Evolutionary conservation across 53 echinoderm and acorn worm species (phyloP), one percentile per base, ranked within the genome.

Genomic region (Zoroaster sp.): DNA sequence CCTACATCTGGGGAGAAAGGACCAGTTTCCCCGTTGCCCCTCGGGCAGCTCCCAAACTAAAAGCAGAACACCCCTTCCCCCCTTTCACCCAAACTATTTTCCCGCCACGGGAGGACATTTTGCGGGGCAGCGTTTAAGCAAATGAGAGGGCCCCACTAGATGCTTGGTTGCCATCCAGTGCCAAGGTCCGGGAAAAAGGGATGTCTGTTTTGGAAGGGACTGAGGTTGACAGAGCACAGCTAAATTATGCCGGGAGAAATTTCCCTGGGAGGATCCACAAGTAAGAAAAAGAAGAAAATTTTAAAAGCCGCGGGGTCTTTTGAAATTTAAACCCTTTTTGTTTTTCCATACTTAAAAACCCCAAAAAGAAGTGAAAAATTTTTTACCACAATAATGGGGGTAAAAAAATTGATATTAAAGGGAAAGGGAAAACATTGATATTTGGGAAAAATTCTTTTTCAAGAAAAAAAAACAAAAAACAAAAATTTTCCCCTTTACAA

Each of bases 191-290:
- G 3, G 80, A 46, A 17, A 78, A 87, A 14, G 75, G 95, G 67
- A 83, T 92, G 71, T 55, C 89, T 15, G 81, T 91, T 5, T 66
- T 94, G 32, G 94, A 97, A 40, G 94, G 96, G 42, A 90, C 94
- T 5, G 96, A 95, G 78, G 88, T 96, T 9, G 92, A 94, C 66
- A 89, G 94, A 70, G 91, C 91, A 28, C 96, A 99, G 66, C 75
- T 99, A 38, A n/a, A 99, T 96, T 0, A 99, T 99, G 99, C 99
- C 99, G 40, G 99, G 99, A 3, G 85, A 96, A 13, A 76, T 94
- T 83, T 87, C n/a, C n/a, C n/a, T n/a, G 90, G 30, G 99, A 96
- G 83, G 95, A 98, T 40, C 90, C 93, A 23, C 95, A 96, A 93
- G 99, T 94, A 87, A 59, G 63, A 25, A 10, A 2, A 25, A 59